Evolutionary conservation across 2,113 vertebrate genomes (phyloP).

Genomic region (Platycercus adscitus): DNA sequence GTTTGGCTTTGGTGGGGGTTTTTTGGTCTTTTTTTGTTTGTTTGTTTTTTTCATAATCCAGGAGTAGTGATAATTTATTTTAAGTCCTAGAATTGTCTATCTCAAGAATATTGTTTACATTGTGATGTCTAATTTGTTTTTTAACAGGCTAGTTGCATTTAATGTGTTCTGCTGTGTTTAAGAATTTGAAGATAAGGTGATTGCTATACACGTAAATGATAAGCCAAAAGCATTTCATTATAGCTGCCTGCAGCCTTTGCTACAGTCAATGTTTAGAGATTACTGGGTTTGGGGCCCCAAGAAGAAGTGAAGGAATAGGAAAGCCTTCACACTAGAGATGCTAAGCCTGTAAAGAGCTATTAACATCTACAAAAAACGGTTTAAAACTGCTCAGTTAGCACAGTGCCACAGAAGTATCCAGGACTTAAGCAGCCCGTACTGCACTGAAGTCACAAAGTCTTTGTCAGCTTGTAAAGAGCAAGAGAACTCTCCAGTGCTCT

Average conservation of each 20-base stretch:
- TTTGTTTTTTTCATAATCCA: neutral
- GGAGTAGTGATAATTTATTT: neutral
- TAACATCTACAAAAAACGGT: neutral
- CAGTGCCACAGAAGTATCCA: neutral
- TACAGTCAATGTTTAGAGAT: neutral
- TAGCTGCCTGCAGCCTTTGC: neutral
- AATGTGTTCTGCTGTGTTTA: neutral
- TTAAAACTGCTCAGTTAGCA: neutral
- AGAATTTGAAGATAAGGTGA: neutral
- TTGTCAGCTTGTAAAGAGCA: neutral
- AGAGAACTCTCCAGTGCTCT: neutral
- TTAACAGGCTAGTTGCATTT: neutral
- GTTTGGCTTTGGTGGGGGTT: neutral
- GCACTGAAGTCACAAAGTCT: neutral
- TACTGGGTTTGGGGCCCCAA: neutral
- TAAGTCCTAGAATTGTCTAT: neutral
- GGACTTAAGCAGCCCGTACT: neutral
- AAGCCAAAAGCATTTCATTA: neutral
- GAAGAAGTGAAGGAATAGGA: neutral
- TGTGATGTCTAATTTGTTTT: neutral
- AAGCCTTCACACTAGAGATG: neutral
- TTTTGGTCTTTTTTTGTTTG: no score
- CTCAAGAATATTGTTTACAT: neutral
- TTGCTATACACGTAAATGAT: neutral
- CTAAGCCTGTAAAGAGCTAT: neutral